Percentiles rank a stretch among this genome's conserved stretches.
Conservation (phyloP, 2,888 invertebrate genomes). For the Melinaea menophilus region DNA sequence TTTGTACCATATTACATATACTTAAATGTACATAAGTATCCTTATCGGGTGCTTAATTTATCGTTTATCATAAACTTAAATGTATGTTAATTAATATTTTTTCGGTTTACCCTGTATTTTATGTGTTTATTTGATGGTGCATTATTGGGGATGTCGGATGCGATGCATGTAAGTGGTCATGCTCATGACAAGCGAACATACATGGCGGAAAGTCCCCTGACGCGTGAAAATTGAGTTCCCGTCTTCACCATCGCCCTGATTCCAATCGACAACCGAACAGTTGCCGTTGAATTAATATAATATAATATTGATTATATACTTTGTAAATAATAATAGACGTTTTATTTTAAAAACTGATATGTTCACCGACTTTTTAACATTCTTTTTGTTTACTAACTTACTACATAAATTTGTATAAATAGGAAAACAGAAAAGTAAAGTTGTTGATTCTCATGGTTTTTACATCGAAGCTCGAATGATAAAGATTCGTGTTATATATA, state of each 20-base stretch:
- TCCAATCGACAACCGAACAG: slow-evolving; percentile 55
- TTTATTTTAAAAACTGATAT: neutral
- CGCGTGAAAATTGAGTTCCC: slow-evolving; percentile 66
- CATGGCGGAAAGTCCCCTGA: slow-evolving; percentile 46
- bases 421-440: too few species aligned
- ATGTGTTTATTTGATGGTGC: slow-evolving; percentile 9
- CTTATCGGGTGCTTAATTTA: neutral
- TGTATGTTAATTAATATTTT: neutral
- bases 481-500: too few species aligned
- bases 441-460: too few species aligned
- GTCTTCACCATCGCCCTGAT: slow-evolving; percentile 50
- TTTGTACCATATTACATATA: neutral
- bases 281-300: slow-evolving; percentile 19
- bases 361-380: neutral
- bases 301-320: neutral
- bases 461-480: too few species aligned
- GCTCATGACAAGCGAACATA: slow-evolving; percentile 59
- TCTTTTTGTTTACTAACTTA: too few species aligned
- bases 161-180: slow-evolving; percentile 49
- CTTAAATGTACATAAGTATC: neutral
- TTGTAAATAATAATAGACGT: neutral
- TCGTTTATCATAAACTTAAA: neutral
- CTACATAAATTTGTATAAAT: too few species aligned
- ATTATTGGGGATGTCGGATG: slow-evolving; percentile 35
- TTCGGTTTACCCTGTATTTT: neutral